These are phyloP conservation scores for Sinella curviseta DNA, from an alignment of 1,140 invertebrate genomes.

Conservation along the genomic window DNA sequence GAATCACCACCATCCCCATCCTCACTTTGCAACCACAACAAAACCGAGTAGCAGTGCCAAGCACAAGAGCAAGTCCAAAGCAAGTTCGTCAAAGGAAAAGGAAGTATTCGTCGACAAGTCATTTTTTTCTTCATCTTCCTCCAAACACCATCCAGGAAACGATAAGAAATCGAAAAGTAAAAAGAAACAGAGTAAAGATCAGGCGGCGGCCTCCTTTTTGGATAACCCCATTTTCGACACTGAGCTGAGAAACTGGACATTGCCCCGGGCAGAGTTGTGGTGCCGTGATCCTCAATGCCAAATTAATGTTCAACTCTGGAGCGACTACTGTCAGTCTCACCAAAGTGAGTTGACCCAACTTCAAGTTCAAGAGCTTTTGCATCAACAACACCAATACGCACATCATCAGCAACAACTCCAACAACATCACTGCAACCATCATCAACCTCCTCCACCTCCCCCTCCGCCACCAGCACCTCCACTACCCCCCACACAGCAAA, in stretches of 20 bases:
- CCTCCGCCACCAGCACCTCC: not conserved
- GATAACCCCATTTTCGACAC: constrained; percentile 8
- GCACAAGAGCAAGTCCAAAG: not conserved
- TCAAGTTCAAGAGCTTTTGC: not conserved
- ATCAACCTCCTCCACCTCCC: not conserved
- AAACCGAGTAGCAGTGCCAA: no score
- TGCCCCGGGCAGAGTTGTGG: constrained; percentile 42
- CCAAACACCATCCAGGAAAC: constrained; percentile 65
- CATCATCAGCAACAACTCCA: not conserved
- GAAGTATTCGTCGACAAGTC: no score
- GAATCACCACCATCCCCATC: not conserved
- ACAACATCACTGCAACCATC: not conserved
- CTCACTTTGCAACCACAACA: not conserved
- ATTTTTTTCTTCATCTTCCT: no score
- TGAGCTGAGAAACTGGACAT: not conserved
- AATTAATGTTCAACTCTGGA: constrained; percentile 32
- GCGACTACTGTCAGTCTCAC: not conserved
- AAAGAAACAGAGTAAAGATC: not conserved
- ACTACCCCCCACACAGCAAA: not conserved
- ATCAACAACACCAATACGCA: not conserved
- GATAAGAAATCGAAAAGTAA: constrained; percentile 53
- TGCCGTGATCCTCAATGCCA: constrained; percentile 38
- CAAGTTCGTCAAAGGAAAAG: no score
- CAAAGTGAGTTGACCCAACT: not conserved
- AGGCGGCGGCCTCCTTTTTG: not conserved